A percentile compares a stretch with the other conserved stretches of the same genome.
Evolutionary conservation across 2,888 invertebrate species (phyloP).

Genomic region (Xestia c-nigrum): DNA sequence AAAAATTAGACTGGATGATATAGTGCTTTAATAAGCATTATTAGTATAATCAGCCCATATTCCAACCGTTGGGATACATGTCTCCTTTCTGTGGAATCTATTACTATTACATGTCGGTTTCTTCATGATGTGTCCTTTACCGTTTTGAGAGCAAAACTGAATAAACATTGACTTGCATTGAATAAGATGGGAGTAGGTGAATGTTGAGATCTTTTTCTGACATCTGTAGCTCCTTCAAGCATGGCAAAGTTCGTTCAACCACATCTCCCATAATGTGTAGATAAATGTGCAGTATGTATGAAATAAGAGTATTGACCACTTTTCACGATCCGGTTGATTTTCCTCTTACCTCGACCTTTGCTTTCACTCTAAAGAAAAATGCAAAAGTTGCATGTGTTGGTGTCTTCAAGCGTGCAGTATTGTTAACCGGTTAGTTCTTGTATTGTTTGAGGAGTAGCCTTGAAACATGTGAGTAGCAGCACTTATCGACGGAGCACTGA

Average conservation of each 20-base stretch:
- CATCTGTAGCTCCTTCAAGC: background rate
- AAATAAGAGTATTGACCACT: conserved; percentile 4
- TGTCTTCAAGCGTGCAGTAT: conserved; percentile 7
- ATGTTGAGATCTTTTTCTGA: conserved; percentile 7
- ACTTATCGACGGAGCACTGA: conserved; percentile 33
- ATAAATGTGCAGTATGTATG: too few species aligned
- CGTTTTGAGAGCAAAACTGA: background rate
- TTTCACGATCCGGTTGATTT: conserved; percentile 17
- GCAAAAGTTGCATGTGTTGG: conserved; percentile 2
- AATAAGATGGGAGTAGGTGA: background rate
- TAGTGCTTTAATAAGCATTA: background rate
- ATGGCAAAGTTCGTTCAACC: conserved; percentile 15
- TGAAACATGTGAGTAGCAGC: conserved; percentile 33
- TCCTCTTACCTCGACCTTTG: conserved; percentile 19
- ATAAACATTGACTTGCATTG: background rate
- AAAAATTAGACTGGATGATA: conserved; percentile 2
- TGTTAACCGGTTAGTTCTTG: conserved; percentile 21
- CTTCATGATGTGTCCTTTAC: background rate
- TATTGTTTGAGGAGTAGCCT: conserved; percentile 14
- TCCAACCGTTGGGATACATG: background rate
- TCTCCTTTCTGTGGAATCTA: background rate
- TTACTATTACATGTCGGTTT: background rate
- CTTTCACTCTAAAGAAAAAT: conserved; percentile 20
- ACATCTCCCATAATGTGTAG: background rate
- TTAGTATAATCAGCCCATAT: too few species aligned